phyloP scores from a whole-genome alignment of 2,113 vertebrate genomes.

The Bubo scandiacus region DNA sequence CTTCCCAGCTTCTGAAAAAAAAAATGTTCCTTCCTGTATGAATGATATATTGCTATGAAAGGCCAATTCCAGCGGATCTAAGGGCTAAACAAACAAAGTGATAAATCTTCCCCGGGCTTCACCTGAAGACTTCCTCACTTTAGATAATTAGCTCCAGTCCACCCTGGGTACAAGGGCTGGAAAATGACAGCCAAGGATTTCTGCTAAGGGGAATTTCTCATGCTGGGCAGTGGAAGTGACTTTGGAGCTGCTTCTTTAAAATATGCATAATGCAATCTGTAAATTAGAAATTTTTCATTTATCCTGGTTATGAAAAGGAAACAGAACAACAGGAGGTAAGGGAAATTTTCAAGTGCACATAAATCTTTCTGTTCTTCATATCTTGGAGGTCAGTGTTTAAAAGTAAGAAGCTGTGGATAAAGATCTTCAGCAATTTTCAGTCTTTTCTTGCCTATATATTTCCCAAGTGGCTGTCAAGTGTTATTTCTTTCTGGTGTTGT shows the following conservation, averaged over 20 bases:
- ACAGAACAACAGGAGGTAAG: neutral
- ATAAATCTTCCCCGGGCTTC: neutral
- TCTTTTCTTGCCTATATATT: constrained; percentile 32
- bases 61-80: neutral
- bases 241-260: neutral
- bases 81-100: neutral
- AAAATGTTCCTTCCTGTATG: neutral
- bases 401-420: constrained; percentile 21
- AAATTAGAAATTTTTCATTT: neutral
- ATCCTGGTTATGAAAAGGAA: neutral
- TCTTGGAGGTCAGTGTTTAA: constrained; percentile 39
- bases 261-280: neutral
- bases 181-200: neutral
- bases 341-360: neutral
- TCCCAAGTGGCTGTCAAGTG: constrained; percentile 34
- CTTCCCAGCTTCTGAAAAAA: neutral
- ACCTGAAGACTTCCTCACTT: neutral
- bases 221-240: neutral
- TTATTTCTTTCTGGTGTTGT: constrained; percentile 23
- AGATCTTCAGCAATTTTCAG: constrained; percentile 9
- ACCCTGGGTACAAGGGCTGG: neutral
- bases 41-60: neutral
- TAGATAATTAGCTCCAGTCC: neutral
- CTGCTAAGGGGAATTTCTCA: neutral
- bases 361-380: neutral